Evolutionary conservation across 1,140 invertebrate genomes (phyloP).

Genomic region (Bombus breviceps): DNA sequence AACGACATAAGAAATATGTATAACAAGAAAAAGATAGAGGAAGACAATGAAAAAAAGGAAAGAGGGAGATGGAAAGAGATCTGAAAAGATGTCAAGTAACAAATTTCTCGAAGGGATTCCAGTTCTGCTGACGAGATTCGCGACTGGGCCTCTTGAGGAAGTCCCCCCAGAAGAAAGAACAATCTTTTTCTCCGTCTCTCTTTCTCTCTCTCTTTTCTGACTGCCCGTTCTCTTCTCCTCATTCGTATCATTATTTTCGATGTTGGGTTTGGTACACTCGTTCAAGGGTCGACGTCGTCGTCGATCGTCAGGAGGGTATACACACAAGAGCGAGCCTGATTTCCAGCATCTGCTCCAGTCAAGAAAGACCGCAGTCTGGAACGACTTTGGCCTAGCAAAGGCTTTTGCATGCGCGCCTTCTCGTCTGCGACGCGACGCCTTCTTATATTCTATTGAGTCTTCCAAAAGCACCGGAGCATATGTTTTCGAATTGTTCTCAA

Average conservation of each 20-base stretch:
- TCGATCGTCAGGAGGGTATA: constrained; percentile 62
- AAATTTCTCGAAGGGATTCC: constrained; percentile 61
- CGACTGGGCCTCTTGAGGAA: constrained; percentile 54
- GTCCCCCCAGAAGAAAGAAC: constrained; percentile 50
- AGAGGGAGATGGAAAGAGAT: constrained; percentile 28
- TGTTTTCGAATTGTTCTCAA: constrained; percentile 49
- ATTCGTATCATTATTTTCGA: constrained; percentile 70
- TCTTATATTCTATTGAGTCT: constrained; percentile 43
- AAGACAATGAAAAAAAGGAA: not conserved
- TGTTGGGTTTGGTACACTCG: constrained; percentile 67
- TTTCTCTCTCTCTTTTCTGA: constrained; percentile 9
- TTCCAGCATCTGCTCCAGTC: constrained; percentile 76
- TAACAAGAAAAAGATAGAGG: not conserved
- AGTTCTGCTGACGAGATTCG: constrained; percentile 58
- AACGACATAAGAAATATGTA: constrained; percentile 14
- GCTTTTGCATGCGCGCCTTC: constrained; percentile 48
- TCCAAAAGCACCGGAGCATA: constrained; percentile 42
- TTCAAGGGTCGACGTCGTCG: constrained; percentile 70
- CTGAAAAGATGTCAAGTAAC: constrained; percentile 60
- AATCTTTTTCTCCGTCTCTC: constrained; percentile 38
- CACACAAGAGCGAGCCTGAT: constrained; percentile 72
- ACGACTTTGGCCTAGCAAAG: constrained; percentile 46
- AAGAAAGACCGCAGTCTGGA: constrained; percentile 47
- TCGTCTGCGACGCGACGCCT: constrained; percentile 40
- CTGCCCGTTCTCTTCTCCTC: constrained; percentile 58